Percentiles rank a stretch among this genome's conserved stretches.
Evolutionary conservation across 37 sponge, comb jelly and placozoan genomes (phyloP).

Genomic region (Chondrosia reniformis): DNA sequence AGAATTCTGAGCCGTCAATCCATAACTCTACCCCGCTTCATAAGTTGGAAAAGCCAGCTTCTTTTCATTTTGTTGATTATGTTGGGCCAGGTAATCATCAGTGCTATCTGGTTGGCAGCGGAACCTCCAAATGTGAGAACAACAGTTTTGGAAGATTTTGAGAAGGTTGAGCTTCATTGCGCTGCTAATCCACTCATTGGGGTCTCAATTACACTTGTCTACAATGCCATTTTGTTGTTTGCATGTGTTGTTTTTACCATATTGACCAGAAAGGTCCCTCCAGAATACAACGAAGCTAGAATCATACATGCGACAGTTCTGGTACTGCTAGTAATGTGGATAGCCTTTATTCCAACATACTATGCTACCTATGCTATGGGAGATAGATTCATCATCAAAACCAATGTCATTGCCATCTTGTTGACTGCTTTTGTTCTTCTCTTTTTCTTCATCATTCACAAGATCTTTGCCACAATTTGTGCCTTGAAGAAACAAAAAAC

Average conservation of each 20-base stretch:
- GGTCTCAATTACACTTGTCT: conserved; percentile 2
- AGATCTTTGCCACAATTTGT: no score
- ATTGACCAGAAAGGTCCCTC: conserved; percentile 30
- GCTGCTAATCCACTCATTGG: conserved; percentile 3
- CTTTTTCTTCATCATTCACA: conserved; percentile 4
- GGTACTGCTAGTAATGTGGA: conserved; percentile 12
- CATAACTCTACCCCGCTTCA: conserved; percentile 11
- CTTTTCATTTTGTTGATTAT: conserved; percentile 19
- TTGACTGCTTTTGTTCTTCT: background rate
- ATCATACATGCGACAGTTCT: conserved; percentile 28
- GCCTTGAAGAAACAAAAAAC: no score
- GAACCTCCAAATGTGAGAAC: conserved; percentile 16
- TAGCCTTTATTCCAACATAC: conserved; percentile 39
- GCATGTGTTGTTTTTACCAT: conserved; percentile 26
- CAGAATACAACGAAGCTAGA: conserved; percentile 25
- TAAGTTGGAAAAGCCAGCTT: conserved; percentile 10
- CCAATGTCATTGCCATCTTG: background rate
- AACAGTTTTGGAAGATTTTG: background rate
- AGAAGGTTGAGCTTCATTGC: background rate
- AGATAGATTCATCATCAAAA: background rate
- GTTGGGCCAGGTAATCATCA: background rate
- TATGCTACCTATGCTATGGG: background rate
- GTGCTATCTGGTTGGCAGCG: conserved; percentile 17
- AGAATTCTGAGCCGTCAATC: background rate
- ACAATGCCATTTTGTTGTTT: conserved; percentile 19